These are phyloP conservation scores for Medauroidea extradentata DNA, from an alignment of 1,140 invertebrate genomes.

Conservation along the genomic window DNA sequence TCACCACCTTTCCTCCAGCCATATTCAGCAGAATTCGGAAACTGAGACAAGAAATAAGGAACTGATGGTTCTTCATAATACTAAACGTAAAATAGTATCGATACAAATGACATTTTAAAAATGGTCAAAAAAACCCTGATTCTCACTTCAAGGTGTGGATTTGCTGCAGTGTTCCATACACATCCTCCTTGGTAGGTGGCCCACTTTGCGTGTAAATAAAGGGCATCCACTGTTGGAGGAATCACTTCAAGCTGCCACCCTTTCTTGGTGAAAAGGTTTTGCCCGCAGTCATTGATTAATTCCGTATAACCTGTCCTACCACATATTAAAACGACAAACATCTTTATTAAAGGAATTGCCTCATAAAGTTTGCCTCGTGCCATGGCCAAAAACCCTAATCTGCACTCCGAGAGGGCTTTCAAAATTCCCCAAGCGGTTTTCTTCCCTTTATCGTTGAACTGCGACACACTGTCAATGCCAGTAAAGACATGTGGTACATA, in stretches of 20 bases:
- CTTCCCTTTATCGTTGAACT: not conserved
- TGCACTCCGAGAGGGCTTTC: not conserved
- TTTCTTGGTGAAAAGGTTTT: not conserved
- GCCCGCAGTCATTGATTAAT: not conserved
- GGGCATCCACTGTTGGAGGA: not conserved
- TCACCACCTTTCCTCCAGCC: conserved; percentile 1
- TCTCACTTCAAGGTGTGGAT: not conserved
- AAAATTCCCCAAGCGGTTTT: not conserved
- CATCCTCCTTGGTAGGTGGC: conserved; percentile 1
- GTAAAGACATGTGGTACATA: not conserved
- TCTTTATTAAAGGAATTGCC: not conserved
- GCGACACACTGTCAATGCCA: not conserved
- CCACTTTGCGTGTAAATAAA: not conserved
- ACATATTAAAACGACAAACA: not conserved
- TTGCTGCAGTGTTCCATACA: not conserved
- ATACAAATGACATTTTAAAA: too few species aligned
- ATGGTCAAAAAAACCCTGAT: too few species aligned
- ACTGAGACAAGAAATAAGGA: too few species aligned
- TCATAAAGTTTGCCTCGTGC: not conserved
- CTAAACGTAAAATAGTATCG: too few species aligned
- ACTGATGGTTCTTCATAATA: too few species aligned
- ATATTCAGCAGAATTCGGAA: not conserved
- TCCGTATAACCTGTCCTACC: not conserved
- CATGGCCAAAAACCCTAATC: not conserved
- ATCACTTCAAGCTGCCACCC: not conserved